A percentile compares a stretch with the other conserved stretches of the same genome.
phyloP scores from a whole-genome alignment of 1,140 invertebrate species.

The Aphis gossypii region DNA sequence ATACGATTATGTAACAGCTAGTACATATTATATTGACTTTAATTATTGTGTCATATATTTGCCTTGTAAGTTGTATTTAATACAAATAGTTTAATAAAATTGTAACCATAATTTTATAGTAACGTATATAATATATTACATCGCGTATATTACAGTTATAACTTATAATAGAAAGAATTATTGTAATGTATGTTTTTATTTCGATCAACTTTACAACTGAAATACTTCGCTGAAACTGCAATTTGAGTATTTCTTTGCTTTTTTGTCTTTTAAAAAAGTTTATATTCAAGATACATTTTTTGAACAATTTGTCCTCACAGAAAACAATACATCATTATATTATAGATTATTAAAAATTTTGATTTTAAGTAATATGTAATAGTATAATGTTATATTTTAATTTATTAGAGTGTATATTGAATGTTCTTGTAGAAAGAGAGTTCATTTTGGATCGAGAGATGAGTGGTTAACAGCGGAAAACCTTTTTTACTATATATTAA shows the following conservation, averaged over 20 bases:
- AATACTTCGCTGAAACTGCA: not conserved
- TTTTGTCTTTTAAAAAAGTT: not conserved
- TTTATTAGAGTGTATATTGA: conserved; percentile 53
- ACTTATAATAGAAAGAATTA: not conserved
- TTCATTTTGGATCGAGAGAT: not conserved
- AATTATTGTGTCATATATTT: not conserved
- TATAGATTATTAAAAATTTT: conserved; percentile 4
- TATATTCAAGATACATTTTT: not conserved
- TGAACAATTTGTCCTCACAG: not conserved
- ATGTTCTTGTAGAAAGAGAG: not conserved
- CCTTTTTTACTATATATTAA: conserved; percentile 34
- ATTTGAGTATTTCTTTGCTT: not conserved
- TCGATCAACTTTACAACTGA: not conserved
- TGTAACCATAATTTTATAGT: not conserved
- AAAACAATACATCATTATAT: conserved; percentile 2
- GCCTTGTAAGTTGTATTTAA: not conserved
- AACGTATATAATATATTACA: not conserved
- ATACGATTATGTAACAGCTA: too few relatives aligned
- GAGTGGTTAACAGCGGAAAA: not conserved
- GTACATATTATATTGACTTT: too few relatives aligned
- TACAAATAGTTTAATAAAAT: not conserved
- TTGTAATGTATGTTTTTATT: not conserved
- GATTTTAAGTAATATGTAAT: not conserved
- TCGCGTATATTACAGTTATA: not conserved
- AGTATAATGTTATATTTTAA: conserved; percentile 6